Evolutionary conservation across 2,888 invertebrate species (phyloP).

Genomic region (Pilophorus perplexus): DNA sequence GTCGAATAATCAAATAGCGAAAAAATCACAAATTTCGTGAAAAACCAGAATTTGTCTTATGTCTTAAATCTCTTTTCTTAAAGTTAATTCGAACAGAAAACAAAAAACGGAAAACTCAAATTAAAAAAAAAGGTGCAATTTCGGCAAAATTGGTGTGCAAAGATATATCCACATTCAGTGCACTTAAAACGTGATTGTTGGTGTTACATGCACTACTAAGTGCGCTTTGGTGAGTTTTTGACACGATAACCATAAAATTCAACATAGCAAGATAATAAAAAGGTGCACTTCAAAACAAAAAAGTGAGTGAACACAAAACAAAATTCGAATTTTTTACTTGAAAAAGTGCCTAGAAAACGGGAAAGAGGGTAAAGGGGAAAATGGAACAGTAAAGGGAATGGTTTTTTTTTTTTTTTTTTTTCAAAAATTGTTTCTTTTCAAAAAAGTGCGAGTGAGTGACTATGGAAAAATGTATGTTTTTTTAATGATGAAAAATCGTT

Average conservation of each 20-base stretch:
- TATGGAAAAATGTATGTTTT: conserved; percentile 20
- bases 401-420: conserved; percentile 13
- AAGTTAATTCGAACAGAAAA: conserved; percentile 5
- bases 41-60: no score
- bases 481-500: conserved; percentile 6
- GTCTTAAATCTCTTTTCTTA: background rate
- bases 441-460: conserved; percentile 44
- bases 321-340: conserved; percentile 29
- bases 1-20: no score
- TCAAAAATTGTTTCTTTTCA: background rate
- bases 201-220: conserved; percentile 49
- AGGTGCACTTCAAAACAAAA: conserved; percentile 43
- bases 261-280: conserved; percentile 45
- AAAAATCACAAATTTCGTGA: no score
- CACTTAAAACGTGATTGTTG: conserved; percentile 45
- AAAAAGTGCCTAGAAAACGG: conserved; percentile 33
- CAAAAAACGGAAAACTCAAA: conserved; percentile 5
- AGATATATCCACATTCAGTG: conserved; percentile 44
- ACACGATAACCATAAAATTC: conserved; percentile 48
- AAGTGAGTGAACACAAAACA: conserved; percentile 36
- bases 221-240: conserved; percentile 47
- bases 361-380: conserved; percentile 5
- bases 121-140: conserved; percentile 40
- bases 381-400: background rate
- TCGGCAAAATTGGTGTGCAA: conserved; percentile 41